Conservation (phyloP, 2,888 invertebrate species). For the Mythimna impura region DNA sequence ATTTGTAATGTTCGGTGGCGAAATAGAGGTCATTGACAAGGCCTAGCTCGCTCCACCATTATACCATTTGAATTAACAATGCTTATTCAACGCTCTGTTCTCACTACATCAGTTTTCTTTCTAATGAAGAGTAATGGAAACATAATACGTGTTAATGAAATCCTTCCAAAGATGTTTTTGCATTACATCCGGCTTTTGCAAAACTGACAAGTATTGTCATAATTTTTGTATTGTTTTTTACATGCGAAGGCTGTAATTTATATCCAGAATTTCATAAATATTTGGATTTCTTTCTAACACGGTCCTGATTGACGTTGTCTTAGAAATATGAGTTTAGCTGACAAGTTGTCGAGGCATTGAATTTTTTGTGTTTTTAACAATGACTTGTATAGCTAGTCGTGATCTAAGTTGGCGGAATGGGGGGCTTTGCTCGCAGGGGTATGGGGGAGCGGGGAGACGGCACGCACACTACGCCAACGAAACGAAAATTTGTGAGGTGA, state of each 20-base stretch:
- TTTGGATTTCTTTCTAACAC: constrained; percentile 61
- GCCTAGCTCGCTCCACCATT: constrained; percentile 82
- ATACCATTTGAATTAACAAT: constrained; percentile 75
- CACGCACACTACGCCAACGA: constrained; percentile 85
- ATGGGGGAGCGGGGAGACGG: constrained; percentile 67
- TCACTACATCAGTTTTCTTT: constrained; percentile 60
- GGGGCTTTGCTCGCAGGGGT: constrained; percentile 64
- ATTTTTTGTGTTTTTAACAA: constrained; percentile 74
- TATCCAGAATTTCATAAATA: constrained; percentile 64
- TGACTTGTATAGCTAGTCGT: constrained; percentile 77
- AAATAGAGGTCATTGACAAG: constrained; percentile 90
- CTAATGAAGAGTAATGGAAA: constrained; percentile 63
- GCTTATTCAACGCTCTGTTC: constrained; percentile 65
- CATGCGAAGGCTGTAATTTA: constrained; percentile 42
- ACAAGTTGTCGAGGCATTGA: constrained; percentile 57
- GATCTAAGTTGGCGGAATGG: constrained; percentile 84
- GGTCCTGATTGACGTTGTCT: constrained; percentile 65
- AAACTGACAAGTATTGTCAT: constrained; percentile 59
- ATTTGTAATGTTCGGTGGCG: constrained; percentile 83
- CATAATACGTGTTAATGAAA: constrained; percentile 61
- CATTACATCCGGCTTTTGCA: constrained; percentile 62
- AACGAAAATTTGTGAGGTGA: constrained; percentile 90
- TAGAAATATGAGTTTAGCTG: constrained; percentile 64
- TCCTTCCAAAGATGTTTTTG: constrained; percentile 58
- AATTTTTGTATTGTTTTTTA: constrained; percentile 45